Evolutionary conservation across 2,113 vertebrate genomes (phyloP), one percentile per base, ranked within the genome.

Genomic region (Mastomys natalensis): DNA sequence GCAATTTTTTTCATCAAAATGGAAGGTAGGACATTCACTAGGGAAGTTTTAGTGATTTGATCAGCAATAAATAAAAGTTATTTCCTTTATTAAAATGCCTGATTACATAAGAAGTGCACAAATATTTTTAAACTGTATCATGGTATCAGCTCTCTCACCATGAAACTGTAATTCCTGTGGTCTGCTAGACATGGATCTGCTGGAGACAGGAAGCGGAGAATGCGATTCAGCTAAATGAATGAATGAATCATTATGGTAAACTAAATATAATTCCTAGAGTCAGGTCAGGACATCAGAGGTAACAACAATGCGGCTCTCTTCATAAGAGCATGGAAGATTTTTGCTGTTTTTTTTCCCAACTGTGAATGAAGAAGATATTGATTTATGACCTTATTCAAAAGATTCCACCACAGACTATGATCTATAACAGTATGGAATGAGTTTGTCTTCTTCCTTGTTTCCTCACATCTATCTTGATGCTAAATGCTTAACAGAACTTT

Each of bases 151-250:
- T 93, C 92, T 97, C 97, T 97, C 97, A 93, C 95, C 86, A 97
- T 95, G 97, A 97, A 94, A 93, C 73, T 93, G 78, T 95, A 97
- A 74, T 95, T 95, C 96, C 92, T 91, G 94, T 87, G 55, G 90
- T 87, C 95, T 95, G 12, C 60, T 91, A 92, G 96, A 96, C 96
- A 95, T 89, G 86, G 91, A 97, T 84, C 97, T 96, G 96, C 92
- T 97, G 97, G 97, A 97, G 89, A 96, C 97, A 97, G 97, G 97
- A 98, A 98, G 94, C 94, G 91, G 95, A 97, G 90, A 95, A 96
- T 93, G 55, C 76, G 89, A 97, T 94, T 97, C 96, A 91, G 94
- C 93, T 97, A 87, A 97, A 97, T 93, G 94, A 97, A 97, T 97
- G 96, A 97, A 97, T 95, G 96, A 97, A 97, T 90, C 96, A 97